phyloP scores from a whole-genome alignment of 2,797 vertebrate species.

The Nyctalus aviator region DNA sequence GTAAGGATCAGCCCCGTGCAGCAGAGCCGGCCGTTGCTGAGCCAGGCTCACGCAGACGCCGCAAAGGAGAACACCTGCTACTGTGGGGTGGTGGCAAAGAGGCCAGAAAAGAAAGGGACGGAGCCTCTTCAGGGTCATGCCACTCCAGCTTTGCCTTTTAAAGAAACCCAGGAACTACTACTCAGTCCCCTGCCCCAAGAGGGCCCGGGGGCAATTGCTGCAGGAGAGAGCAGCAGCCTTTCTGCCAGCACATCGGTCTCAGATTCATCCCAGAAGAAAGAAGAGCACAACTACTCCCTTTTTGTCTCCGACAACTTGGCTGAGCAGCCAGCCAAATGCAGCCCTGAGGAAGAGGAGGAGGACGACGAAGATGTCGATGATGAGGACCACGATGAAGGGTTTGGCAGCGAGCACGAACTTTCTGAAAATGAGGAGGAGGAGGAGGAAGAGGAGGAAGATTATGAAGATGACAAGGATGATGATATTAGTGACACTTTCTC shows the following conservation, averaged over 20 bases:
- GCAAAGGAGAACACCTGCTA: constrained; percentile 90
- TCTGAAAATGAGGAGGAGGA: constrained; percentile 95
- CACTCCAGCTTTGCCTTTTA: constrained; percentile 88
- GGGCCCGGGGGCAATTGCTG: constrained; percentile 78
- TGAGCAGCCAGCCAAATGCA: constrained; percentile 90
- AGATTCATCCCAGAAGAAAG: constrained; percentile 94
- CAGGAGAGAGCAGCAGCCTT: constrained; percentile 86
- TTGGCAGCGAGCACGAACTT: constrained; percentile 97
- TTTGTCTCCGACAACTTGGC: constrained; percentile 93
- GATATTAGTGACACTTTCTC: constrained; percentile 98
- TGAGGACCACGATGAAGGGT: constrained; percentile 95
- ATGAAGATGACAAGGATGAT: constrained; percentile 91
- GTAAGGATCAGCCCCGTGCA: constrained; percentile 92
- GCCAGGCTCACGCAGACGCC: constrained; percentile 87
- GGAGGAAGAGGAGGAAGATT: constrained; percentile 93
- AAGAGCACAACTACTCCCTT: constrained; percentile 99
- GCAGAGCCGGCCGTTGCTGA: constrained; percentile 87
- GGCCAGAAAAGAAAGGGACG: constrained; percentile 86
- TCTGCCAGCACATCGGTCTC: constrained; percentile 87
- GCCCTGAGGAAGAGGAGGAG: constrained; percentile 92
- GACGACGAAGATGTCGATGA: constrained; percentile 93
- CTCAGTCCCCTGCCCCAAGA: constrained; percentile 86
- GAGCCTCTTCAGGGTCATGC: constrained; percentile 82
- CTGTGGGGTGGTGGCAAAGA: constrained; percentile 88
- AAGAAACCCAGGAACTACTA: constrained; percentile 91